These are phyloP conservation scores for Fragum sueziense DNA, from an alignment of 2,888 invertebrate genomes.

Conservation along the genomic window DNA sequence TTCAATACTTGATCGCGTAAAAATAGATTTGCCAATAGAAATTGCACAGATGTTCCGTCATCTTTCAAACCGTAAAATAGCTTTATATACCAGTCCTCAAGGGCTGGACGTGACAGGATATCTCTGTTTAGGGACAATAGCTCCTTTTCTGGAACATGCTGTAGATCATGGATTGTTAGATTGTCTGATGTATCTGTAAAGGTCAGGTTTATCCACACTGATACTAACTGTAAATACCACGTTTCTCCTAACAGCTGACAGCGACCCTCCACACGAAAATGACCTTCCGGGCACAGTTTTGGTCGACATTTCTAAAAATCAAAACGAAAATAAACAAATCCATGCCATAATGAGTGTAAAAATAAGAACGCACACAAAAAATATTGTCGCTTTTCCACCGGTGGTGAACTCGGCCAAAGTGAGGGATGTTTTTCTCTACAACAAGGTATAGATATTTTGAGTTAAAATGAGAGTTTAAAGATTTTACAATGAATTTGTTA, in stretches of 20 bases:
- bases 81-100: neutral
- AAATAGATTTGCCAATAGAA: neutral
- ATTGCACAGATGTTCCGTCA: neutral
- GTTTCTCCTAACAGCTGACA: neutral
- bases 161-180: neutral
- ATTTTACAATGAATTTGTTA: too few species aligned
- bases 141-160: neutral
- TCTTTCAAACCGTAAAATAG: neutral
- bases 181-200: neutral
- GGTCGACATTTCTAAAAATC: neutral
- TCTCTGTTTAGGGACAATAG: neutral
- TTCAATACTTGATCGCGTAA: neutral
- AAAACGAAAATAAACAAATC: too few species aligned
- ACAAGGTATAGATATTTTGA: too few species aligned
- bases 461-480: too few species aligned
- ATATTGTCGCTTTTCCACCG: too few species aligned
- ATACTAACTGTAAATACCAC: neutral
- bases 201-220: neutral
- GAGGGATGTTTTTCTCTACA: too few species aligned
- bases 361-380: too few species aligned
- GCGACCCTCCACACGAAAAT: neutral
- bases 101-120: neutral
- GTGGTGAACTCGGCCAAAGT: too few species aligned
- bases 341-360: too few species aligned
- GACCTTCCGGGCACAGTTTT: neutral